These are phyloP conservation scores for Cephus rjabovi DNA, from an alignment of 2,888 invertebrate genomes.

Conservation along the genomic window DNA sequence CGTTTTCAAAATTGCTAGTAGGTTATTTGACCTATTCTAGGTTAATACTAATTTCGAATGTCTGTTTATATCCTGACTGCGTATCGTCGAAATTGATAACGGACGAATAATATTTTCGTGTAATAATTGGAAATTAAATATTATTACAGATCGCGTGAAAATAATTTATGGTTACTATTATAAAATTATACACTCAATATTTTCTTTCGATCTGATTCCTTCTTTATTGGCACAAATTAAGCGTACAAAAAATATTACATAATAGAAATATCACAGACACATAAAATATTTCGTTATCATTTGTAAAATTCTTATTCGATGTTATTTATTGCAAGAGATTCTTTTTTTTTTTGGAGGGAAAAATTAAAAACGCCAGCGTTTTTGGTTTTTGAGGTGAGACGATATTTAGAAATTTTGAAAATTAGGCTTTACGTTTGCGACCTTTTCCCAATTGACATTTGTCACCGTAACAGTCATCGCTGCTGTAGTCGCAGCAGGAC, in stretches of 20 bases:
- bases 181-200: conserved; percentile 7
- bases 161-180: neutral
- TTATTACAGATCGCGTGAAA: conserved; percentile 6
- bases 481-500: conserved; percentile 22
- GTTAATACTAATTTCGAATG: neutral
- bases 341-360: too few species aligned
- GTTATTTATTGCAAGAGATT: neutral
- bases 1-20: neutral
- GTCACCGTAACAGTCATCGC: conserved; percentile 30
- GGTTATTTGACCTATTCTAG: neutral
- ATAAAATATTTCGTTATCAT: neutral
- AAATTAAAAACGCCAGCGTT: neutral
- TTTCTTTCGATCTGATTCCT: neutral
- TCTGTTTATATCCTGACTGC: neutral
- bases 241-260: neutral
- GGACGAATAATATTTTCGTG: neutral
- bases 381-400: neutral
- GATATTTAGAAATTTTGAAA: neutral
- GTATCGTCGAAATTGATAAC: neutral
- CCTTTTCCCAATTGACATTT: neutral
- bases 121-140: neutral
- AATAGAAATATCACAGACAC: neutral
- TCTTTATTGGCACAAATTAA: conserved; percentile 7
- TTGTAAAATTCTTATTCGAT: neutral
- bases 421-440: neutral